Conservation (phyloP, 2,888 invertebrate species). For the Eupithecia insigniata region DNA sequence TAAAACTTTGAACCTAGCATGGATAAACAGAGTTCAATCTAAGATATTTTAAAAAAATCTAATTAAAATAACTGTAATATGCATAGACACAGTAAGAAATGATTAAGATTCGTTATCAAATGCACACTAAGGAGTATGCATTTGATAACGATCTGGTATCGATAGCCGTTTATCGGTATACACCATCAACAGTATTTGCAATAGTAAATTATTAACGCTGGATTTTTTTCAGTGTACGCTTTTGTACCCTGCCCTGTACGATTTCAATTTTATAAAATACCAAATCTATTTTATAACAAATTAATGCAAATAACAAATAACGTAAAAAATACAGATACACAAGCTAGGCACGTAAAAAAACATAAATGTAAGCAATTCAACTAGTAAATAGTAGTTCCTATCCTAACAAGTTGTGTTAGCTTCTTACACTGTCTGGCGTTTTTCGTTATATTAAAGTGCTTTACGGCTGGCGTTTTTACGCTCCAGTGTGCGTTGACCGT, state of each 20-base stretch:
- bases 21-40: background rate
- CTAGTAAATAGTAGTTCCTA: background rate
- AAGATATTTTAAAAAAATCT: background rate
- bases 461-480: slow-evolving; percentile 40
- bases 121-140: too few relatives aligned
- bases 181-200: background rate
- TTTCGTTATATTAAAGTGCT: background rate
- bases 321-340: background rate
- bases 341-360: background rate
- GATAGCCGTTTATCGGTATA: background rate
- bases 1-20: background rate
- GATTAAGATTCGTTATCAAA: background rate
- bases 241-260: too few relatives aligned
- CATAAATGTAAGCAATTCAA: background rate
- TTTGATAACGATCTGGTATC: background rate
- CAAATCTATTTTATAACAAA: background rate
- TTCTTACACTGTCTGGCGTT: background rate
- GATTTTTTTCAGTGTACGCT: too few relatives aligned
- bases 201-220: too few relatives aligned
- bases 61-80: background rate
- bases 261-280: too few relatives aligned
- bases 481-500: slow-evolving; percentile 52
- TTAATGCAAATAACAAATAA: background rate
- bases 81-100: background rate
- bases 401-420: background rate